Conservation (phyloP, 2,888 invertebrate species). For the Bugula neritina region DNA sequence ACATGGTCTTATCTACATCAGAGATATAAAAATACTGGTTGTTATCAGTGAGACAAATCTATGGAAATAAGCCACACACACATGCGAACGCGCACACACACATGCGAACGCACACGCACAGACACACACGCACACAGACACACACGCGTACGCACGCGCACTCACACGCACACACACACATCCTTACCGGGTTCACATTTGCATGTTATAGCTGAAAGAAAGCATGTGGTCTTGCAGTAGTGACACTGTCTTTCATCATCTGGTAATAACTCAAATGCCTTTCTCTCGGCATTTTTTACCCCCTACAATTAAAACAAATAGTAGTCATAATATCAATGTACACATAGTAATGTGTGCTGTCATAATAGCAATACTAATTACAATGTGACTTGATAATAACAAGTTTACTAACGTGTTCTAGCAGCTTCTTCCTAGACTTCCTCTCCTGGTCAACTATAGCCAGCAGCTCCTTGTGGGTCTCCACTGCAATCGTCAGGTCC, state of each 20-base stretch:
- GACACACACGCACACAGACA: too few species aligned
- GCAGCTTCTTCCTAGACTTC: slow-evolving; percentile 40
- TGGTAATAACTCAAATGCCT: slow-evolving; percentile 85
- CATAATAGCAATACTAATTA: too few species aligned
- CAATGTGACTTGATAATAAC: too few species aligned
- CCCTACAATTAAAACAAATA: slow-evolving; percentile 60
- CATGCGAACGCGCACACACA: too few species aligned
- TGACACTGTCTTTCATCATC: slow-evolving; percentile 94
- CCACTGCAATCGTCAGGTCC: slow-evolving; percentile 80
- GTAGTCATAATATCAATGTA: background rate
- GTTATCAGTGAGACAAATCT: too few species aligned
- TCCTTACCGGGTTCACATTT: slow-evolving; percentile 57
- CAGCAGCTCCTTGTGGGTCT: slow-evolving; percentile 84
- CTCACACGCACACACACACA: too few species aligned
- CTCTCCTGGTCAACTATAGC: slow-evolving; percentile 69
- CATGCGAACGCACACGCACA: too few species aligned
- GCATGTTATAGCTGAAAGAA: slow-evolving; percentile 90
- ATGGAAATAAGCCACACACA: too few species aligned
- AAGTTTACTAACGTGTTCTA: slow-evolving; percentile 43
- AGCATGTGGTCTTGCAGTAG: slow-evolving; percentile 93
- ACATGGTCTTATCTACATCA: slow-evolving; percentile 61
- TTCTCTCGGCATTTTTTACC: slow-evolving; percentile 79
- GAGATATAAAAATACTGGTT: slow-evolving; percentile 81
- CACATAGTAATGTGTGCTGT: background rate
- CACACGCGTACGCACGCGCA: too few species aligned